phyloP scores from a whole-genome alignment of 2,888 invertebrate species.

The Crematogaster levior region DNA sequence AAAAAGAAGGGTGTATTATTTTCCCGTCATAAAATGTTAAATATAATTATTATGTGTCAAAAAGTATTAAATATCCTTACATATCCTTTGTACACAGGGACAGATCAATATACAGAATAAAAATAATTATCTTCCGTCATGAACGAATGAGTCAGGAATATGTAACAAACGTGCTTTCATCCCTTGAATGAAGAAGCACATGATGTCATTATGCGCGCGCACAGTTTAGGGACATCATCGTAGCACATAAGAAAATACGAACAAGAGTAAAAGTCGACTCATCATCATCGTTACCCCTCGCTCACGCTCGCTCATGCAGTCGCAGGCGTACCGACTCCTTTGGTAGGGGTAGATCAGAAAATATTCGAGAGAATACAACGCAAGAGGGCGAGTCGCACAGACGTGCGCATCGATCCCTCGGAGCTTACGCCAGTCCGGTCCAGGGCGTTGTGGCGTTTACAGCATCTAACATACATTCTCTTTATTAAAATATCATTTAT shows the following conservation, averaged over 20 bases:
- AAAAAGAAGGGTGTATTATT: not conserved
- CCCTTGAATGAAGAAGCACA: conserved; percentile 34
- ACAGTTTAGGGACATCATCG: not conserved
- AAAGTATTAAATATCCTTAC: not conserved
- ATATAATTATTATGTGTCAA: not conserved
- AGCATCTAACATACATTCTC: conserved; percentile 28
- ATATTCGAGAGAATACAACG: conserved; percentile 67
- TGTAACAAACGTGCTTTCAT: conserved; percentile 40
- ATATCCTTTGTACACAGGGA: not conserved
- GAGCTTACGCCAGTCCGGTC: conserved; percentile 83
- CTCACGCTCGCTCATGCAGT: not conserved
- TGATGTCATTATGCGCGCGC: conserved; percentile 38
- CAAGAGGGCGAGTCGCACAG: conserved; percentile 66
- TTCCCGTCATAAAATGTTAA: not conserved
- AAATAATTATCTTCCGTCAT: not conserved
- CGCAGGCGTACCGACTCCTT: not conserved
- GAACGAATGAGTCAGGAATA: not conserved
- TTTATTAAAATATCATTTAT: not conserved
- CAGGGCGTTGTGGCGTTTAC: conserved; percentile 78
- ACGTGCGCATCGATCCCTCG: conserved; percentile 80
- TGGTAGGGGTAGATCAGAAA: conserved; percentile 66
- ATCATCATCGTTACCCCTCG: conserved; percentile 35
- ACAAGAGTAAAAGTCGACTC: conserved; percentile 18
- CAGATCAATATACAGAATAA: not conserved
- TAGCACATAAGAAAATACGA: not conserved